Conservation (phyloP, 2,888 invertebrate species). For the Apamea monoglypha region DNA sequence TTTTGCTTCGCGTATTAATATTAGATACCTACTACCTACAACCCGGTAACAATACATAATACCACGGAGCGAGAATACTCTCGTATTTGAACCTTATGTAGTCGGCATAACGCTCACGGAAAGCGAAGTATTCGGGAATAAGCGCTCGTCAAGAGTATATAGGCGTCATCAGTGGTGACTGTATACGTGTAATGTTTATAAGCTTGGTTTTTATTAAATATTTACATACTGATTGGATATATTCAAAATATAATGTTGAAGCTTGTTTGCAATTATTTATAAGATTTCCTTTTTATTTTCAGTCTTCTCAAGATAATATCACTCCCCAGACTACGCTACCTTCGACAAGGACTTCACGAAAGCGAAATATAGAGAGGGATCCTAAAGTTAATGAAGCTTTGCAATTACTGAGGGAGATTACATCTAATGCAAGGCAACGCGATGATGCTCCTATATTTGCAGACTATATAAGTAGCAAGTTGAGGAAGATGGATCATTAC, state of each 20-base stretch:
- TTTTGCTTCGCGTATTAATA: slow-evolving; percentile 48
- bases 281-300: slow-evolving; percentile 59
- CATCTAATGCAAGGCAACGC: slow-evolving; percentile 60
- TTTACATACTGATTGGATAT: slow-evolving; percentile 52
- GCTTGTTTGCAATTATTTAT: slow-evolving; percentile 60
- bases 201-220: slow-evolving; percentile 40
- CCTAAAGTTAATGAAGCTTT: slow-evolving; percentile 59
- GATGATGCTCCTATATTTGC: slow-evolving; percentile 63
- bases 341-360: slow-evolving; percentile 56
- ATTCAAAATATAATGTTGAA: slow-evolving; percentile 57
- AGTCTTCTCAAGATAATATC: slow-evolving; percentile 59
- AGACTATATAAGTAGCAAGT: slow-evolving; percentile 63
- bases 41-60: slow-evolving; percentile 57
- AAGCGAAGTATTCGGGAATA: slow-evolving; percentile 57
- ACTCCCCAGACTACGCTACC: slow-evolving; percentile 57
- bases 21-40: slow-evolving; percentile 57
- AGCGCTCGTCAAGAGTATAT: slow-evolving; percentile 53
- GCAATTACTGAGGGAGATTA: slow-evolving; percentile 58
- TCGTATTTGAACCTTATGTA: slow-evolving; percentile 54
- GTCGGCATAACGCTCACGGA: slow-evolving; percentile 54
- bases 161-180: slow-evolving; percentile 55
- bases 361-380: slow-evolving; percentile 57
- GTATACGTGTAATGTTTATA: slow-evolving; percentile 51
- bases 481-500: slow-evolving; percentile 60
- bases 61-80: slow-evolving; percentile 53